These are phyloP conservation scores for Procambarus virginalis DNA, from an alignment of 1,140 invertebrate genomes.

Conservation along the genomic window DNA sequence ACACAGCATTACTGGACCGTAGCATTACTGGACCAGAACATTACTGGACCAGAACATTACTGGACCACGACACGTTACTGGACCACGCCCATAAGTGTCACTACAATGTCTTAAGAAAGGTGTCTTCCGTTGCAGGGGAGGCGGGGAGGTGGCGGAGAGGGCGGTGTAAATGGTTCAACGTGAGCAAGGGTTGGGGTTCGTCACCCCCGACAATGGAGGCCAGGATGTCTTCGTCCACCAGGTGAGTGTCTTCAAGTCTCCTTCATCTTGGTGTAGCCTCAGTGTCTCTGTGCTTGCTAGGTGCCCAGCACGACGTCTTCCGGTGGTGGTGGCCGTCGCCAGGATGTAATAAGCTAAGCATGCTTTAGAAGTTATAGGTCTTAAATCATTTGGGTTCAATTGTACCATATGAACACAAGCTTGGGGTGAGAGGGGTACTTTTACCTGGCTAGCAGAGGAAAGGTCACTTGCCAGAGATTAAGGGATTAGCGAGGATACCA, in stretches of 20 bases:
- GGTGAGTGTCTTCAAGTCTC: not conserved
- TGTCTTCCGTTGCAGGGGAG: constrained; percentile 17
- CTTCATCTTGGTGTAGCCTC: not conserved
- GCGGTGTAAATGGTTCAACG: constrained; percentile 92
- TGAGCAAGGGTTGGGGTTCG: constrained; percentile 93
- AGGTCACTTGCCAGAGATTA: too few species aligned
- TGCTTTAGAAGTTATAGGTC: not conserved
- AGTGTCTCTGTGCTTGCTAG: not conserved
- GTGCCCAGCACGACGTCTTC: not conserved
- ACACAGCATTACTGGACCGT: too few species aligned
- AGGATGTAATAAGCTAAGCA: too few species aligned
- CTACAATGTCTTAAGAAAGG: too few species aligned
- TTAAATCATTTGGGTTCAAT: not conserved
- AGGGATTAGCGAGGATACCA: too few species aligned
- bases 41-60: too few species aligned
- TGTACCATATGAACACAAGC: not conserved
- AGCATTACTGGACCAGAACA: too few species aligned
- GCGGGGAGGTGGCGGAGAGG: constrained; percentile 55
- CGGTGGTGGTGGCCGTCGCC: not conserved
- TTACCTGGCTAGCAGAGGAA: too few species aligned
- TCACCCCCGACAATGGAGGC: constrained; percentile 89
- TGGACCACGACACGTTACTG: too few species aligned
- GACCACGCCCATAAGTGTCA: too few species aligned
- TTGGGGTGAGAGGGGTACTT: too few species aligned
- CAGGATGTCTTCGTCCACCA: constrained; percentile 91